Conservation (phyloP, 1,140 invertebrate species). For the Sminthurinus signatus region DNA sequence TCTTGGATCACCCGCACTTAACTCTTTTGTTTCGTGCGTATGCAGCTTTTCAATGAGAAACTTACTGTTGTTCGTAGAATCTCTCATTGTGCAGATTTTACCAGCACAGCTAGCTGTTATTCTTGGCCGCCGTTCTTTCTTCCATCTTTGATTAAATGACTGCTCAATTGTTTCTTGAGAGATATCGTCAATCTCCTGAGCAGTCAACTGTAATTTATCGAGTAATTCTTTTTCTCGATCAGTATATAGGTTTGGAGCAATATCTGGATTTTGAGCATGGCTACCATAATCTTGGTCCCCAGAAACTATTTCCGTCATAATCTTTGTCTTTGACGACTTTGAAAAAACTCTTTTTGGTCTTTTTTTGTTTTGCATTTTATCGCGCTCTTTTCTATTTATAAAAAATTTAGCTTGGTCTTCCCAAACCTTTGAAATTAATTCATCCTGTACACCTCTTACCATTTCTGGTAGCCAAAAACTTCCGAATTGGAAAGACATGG, state of each 20-base stretch:
- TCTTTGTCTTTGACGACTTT: not conserved
- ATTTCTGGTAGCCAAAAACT: not conserved
- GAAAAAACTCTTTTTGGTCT: not conserved
- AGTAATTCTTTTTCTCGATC: not conserved
- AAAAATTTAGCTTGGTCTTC: no score
- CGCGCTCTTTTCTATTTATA: not conserved
- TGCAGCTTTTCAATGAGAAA: not conserved
- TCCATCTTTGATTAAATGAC: slow-evolving; percentile 1
- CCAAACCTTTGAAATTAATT: not conserved
- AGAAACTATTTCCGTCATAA: not conserved
- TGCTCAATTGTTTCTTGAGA: slow-evolving; percentile 11
- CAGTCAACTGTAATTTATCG: not conserved
- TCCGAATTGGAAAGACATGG: slow-evolving; percentile 9
- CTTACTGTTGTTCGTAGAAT: slow-evolving; percentile 6
- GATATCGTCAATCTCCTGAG: not conserved
- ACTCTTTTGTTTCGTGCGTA: not conserved
- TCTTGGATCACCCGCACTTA: not conserved
- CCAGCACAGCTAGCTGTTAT: slow-evolving; percentile 19
- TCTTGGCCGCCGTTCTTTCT: not conserved
- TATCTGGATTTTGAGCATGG: not conserved
- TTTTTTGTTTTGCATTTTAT: not conserved
- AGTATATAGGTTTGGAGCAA: not conserved
- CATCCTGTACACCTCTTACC: not conserved
- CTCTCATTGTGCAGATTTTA: not conserved
- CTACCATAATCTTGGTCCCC: slow-evolving; percentile 9